Percentiles rank a stretch among this genome's conserved stretches.
These are phyloP conservation scores for Acanthosepion esculentum DNA, from an alignment of 2,888 invertebrate species.

Conservation along the genomic window DNA sequence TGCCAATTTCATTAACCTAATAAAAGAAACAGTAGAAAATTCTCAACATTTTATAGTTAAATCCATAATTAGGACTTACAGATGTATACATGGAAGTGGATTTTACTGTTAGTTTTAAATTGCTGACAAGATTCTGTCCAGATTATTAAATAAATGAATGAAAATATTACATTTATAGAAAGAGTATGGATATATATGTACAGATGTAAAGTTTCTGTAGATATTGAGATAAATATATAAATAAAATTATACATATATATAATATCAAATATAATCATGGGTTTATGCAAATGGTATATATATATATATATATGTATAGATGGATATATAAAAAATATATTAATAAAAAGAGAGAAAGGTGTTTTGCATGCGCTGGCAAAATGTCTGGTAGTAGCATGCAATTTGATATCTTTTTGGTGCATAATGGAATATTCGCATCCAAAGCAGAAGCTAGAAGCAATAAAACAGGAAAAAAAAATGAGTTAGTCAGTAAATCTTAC, in stretches of 20 bases:
- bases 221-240: slow-evolving; percentile 2
- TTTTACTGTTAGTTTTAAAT: not conserved
- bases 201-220: not conserved
- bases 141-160: not conserved
- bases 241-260: slow-evolving; percentile 23
- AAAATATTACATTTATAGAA: not conserved
- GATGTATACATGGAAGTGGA: not conserved
- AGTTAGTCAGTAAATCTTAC: slow-evolving; percentile 82
- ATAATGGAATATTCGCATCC: slow-evolving; percentile 46
- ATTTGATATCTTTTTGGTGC: slow-evolving; percentile 41
- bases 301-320: slow-evolving; percentile 45
- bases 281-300: slow-evolving; percentile 46
- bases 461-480: slow-evolving; percentile 45
- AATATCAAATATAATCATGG: not conserved
- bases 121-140: not conserved
- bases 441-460: slow-evolving; percentile 48
- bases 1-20: not conserved
- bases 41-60: not conserved
- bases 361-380: slow-evolving; percentile 49
- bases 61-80: not conserved
- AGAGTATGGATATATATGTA: not conserved
- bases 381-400: slow-evolving; percentile 47
- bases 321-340: slow-evolving; percentile 14
- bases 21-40: not conserved
- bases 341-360: slow-evolving; percentile 49